Conservation (phyloP, 2,797 vertebrate genomes). For the Acrossocheilus fasciatus region DNA sequence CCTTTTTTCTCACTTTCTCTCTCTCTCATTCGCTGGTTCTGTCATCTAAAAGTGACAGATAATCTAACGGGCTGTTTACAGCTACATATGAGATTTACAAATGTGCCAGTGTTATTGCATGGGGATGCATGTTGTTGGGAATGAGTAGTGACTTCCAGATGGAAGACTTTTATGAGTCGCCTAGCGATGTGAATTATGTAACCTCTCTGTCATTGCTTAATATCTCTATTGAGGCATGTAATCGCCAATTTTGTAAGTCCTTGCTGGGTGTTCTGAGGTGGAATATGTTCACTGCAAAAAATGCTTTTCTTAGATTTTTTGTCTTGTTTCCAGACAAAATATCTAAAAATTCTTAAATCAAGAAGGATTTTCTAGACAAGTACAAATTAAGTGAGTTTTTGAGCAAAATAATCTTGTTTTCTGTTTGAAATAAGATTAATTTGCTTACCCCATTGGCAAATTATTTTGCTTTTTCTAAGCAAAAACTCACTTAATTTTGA, state of each 20-base stretch:
- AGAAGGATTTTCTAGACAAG: too few relatives aligned
- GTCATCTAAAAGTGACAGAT: slow-evolving; percentile 57
- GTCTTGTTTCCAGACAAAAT: too few relatives aligned
- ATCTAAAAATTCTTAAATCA: too few relatives aligned
- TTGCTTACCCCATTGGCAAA: too few relatives aligned
- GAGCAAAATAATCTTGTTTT: too few relatives aligned
- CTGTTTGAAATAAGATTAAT: too few relatives aligned
- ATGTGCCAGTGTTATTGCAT: slow-evolving; percentile 54
- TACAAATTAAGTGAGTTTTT: too few relatives aligned
- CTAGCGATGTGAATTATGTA: slow-evolving; percentile 57
- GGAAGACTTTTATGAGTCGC: slow-evolving; percentile 54
- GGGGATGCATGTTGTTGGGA: slow-evolving; percentile 57
- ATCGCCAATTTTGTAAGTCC: slow-evolving; percentile 42
- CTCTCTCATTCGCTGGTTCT: not conserved
- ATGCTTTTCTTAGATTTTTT: too few relatives aligned
- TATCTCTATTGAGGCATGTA: slow-evolving; percentile 49
- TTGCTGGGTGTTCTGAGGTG: slow-evolving; percentile 19
- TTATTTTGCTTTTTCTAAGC: too few relatives aligned
- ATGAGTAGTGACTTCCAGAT: slow-evolving; percentile 60
- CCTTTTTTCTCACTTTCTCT: slow-evolving; percentile 5
- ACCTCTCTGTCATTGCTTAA: slow-evolving; percentile 54
- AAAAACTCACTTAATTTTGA: too few relatives aligned
- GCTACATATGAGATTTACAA: slow-evolving; percentile 57
- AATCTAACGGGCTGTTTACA: slow-evolving; percentile 54
- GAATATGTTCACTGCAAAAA: not conserved